Evolutionary conservation across 2,888 invertebrate genomes (phyloP), one percentile per base, ranked within the genome.

Genomic region (Euphydryas editha): DNA sequence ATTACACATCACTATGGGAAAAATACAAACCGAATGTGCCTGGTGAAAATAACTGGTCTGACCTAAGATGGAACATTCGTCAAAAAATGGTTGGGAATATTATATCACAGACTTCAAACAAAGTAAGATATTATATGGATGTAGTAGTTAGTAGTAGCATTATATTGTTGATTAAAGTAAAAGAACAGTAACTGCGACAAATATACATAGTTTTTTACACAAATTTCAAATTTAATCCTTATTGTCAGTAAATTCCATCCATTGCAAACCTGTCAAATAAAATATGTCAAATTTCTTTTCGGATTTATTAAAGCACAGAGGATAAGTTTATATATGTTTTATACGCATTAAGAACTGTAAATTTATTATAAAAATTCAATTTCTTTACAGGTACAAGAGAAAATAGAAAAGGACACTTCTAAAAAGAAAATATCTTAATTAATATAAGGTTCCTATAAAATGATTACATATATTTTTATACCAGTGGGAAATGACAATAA

Each of bases 1-100:
- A 95, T 75, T 97, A 97, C 79, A 95, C 95, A 74, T 90, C 94
- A 39, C 90, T 95, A 75, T 97, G 97, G 97, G 94, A 94, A 21
- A 94, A 95, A 77, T 94, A 95, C 70, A 95, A 95, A 76, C 72
- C 89, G 0, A 93, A 94, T 83, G 94, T 97, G 36, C 97, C 97
- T 0, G 97, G 96, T 10, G 95, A 96, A 82, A 94, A 95, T 74
- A 87, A 93, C 65, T 95, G 95, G 87, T 82, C 94, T 0, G 94
- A 95, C 39, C 79, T 96, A 21, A 93, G 97, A 69, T 96, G 96
- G 95, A 93, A 94, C 73, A 93, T 96, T 15, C 90, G 96, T 59
- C 95, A 95, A 78, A 95, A 94, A 85, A 94, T 96, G 92, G 91
- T 95, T 58, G 94, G 94, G 20, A 87, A 81, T 75, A 47, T 76